These are phyloP conservation scores for Lordiphosa fenestrarum DNA, from an alignment of 2,888 invertebrate genomes.

Conservation along the genomic window DNA sequence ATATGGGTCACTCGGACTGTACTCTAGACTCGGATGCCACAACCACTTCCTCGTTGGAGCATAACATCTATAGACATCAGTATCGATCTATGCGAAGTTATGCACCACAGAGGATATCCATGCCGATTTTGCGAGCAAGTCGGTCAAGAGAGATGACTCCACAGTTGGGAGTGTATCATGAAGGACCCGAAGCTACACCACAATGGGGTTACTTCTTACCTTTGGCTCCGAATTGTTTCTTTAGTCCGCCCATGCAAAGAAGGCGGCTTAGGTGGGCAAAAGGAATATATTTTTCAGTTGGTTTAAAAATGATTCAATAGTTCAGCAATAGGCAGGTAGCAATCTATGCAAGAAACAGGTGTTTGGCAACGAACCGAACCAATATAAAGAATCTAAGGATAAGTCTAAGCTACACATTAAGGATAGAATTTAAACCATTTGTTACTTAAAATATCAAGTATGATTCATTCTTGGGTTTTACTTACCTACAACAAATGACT, in stretches of 20 bases:
- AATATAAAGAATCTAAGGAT: no score
- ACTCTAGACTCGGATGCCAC: slow-evolving; percentile 65
- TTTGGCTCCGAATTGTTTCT: slow-evolving; percentile 80
- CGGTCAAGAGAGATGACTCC: slow-evolving; percentile 53
- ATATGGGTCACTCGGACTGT: slow-evolving; percentile 50
- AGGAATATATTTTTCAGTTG: no score
- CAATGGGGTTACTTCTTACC: slow-evolving; percentile 84
- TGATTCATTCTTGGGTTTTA: no score
- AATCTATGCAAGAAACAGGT: no score
- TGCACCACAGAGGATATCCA: slow-evolving; percentile 61
- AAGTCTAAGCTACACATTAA: no score
- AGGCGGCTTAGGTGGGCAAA: slow-evolving; percentile 70
- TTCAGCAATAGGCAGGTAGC: no score
- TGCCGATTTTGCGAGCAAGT: slow-evolving; percentile 52
- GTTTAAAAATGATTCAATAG: no score
- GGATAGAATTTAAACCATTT: no score
- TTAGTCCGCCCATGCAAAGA: slow-evolving; percentile 78
- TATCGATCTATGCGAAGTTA: slow-evolving; percentile 41
- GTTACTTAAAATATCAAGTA: no score
- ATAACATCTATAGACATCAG: slow-evolving; percentile 53
- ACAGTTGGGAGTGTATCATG: slow-evolving; percentile 72
- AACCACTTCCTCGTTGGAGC: slow-evolving; percentile 70
- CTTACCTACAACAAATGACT: no score
- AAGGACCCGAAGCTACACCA: slow-evolving; percentile 72
- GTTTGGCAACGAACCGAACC: no score